A percentile compares a stretch with the other conserved stretches of the same genome.
Evolutionary conservation across 2,113 vertebrate species (phyloP).

Genomic region (Sciurus niger): DNA sequence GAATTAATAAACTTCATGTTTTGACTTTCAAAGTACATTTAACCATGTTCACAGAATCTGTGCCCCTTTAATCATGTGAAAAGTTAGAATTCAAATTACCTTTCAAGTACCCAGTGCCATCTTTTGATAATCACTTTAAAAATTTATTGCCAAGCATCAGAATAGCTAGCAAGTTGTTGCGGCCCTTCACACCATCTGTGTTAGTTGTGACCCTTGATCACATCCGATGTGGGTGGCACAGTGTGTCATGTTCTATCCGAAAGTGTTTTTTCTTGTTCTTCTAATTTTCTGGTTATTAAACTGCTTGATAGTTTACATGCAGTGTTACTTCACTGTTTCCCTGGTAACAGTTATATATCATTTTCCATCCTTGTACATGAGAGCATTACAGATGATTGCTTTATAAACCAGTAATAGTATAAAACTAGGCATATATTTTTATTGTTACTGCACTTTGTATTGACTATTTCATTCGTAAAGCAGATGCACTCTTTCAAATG

Average conservation of each 20-base stretch:
- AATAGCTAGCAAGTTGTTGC: slow-evolving; percentile 48
- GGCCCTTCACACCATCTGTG: slow-evolving; percentile 37
- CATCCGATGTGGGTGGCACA: slow-evolving; percentile 61
- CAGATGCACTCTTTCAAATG: slow-evolving; percentile 79
- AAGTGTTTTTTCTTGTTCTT: slow-evolving; percentile 77
- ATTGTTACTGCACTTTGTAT: slow-evolving; percentile 79
- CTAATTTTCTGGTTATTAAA: slow-evolving; percentile 86
- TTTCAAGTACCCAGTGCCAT: slow-evolving; percentile 12
- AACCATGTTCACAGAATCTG: slow-evolving; percentile 1
- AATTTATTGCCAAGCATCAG: not conserved
- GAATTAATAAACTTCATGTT: slow-evolving; percentile 39
- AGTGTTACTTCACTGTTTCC: slow-evolving; percentile 87
- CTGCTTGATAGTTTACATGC: slow-evolving; percentile 86
- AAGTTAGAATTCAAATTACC: slow-evolving; percentile 51
- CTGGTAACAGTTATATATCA: slow-evolving; percentile 87
- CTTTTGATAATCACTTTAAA: not conserved
- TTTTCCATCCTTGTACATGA: slow-evolving; percentile 81
- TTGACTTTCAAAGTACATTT: slow-evolving; percentile 52
- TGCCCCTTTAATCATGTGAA: not conserved
- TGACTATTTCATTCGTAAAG: slow-evolving; percentile 76
- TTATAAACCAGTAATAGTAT: slow-evolving; percentile 81
- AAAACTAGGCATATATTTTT: slow-evolving; percentile 82
- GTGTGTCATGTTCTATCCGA: slow-evolving; percentile 63
- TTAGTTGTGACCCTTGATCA: slow-evolving; percentile 8
- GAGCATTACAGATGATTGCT: slow-evolving; percentile 79